A percentile compares a stretch with the other conserved stretches of the same genome.
These are phyloP conservation scores for Ciconia stormi DNA, from an alignment of 2,113 vertebrate species.

Conservation along the genomic window DNA sequence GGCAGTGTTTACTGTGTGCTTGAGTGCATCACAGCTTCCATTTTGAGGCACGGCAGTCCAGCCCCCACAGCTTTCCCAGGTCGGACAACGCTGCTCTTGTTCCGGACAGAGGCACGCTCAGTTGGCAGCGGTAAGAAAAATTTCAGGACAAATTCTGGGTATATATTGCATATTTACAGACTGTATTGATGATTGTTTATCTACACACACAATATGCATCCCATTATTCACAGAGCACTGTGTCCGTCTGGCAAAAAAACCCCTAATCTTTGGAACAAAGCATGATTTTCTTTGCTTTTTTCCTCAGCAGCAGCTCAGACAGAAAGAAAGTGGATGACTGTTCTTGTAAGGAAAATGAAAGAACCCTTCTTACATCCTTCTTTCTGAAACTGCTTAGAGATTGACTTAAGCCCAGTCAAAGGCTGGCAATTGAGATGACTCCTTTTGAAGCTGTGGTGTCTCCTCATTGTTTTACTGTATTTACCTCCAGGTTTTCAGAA, in stretches of 20 bases:
- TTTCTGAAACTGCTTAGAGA: not conserved
- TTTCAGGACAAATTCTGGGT: not conserved
- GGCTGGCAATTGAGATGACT: not conserved
- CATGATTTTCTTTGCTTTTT: not conserved
- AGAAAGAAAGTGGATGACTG: not conserved
- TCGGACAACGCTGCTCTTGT: not conserved
- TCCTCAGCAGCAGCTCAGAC: not conserved
- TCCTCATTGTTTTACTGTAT: not conserved
- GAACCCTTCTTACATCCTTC: not conserved
- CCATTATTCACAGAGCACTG: not conserved
- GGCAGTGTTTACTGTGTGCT: not conserved
- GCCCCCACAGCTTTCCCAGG: not conserved
- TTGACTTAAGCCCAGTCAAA: not conserved
- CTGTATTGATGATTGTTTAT: not conserved
- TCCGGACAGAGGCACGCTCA: not conserved
- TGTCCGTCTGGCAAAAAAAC: not conserved
- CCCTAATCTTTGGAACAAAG: not conserved
- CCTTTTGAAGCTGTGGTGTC: not conserved
- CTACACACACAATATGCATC: not conserved
- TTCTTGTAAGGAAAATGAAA: not conserved
- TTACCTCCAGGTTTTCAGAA: not conserved
- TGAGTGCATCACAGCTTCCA: not conserved
- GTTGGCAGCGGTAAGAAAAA: not conserved
- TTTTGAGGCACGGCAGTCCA: not conserved
- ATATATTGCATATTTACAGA: not conserved